Percentiles rank a stretch among this genome's conserved stretches.
Conservation (phyloP, 37 sponge, comb jelly and placozoan species). For the Geodia barretti region DNA sequence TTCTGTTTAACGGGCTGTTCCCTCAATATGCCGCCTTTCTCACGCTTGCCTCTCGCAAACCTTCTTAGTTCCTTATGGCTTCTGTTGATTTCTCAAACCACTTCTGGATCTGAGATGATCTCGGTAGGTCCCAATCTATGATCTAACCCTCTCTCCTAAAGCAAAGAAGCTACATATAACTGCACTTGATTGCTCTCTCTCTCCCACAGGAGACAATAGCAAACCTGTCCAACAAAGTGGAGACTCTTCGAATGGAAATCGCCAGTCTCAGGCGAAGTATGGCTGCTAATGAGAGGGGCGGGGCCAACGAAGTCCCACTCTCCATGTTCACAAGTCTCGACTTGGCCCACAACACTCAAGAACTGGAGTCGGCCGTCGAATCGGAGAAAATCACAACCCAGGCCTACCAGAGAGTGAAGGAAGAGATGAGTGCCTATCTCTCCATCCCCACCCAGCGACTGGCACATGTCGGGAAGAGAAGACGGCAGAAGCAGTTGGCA, state of each 20-base stretch:
- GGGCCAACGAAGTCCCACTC: not conserved
- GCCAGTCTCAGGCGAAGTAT: slow-evolving; percentile 13
- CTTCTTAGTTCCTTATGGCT: too few relatives aligned
- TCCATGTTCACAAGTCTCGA: slow-evolving; percentile 80
- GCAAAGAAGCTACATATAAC: too few relatives aligned
- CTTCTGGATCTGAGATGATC: too few relatives aligned
- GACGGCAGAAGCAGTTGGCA: slow-evolving; percentile 1
- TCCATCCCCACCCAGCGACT: slow-evolving; percentile 29
- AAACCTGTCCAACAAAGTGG: slow-evolving; percentile 31
- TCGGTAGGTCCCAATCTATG: too few relatives aligned
- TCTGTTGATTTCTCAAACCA: too few relatives aligned
- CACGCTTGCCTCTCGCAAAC: too few relatives aligned
- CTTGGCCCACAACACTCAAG: slow-evolving; percentile 41
- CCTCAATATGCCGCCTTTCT: too few relatives aligned
- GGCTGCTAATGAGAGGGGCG: not conserved
- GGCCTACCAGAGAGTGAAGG: slow-evolving; percentile 4
- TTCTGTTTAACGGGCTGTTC: too few relatives aligned
- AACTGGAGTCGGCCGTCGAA: slow-evolving; percentile 40
- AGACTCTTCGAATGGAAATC: slow-evolving; percentile 42
- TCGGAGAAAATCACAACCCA: slow-evolving; percentile 8
- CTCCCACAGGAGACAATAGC: slow-evolving; percentile 32
- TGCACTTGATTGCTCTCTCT: too few relatives aligned
- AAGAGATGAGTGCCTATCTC: slow-evolving; percentile 60
- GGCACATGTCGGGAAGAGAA: slow-evolving; percentile 15
- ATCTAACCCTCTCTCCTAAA: too few relatives aligned